A percentile compares a stretch with the other conserved stretches of the same genome.
phyloP scores from a whole-genome alignment of 2,797 vertebrate genomes.

The Alcedo atthis region DNA sequence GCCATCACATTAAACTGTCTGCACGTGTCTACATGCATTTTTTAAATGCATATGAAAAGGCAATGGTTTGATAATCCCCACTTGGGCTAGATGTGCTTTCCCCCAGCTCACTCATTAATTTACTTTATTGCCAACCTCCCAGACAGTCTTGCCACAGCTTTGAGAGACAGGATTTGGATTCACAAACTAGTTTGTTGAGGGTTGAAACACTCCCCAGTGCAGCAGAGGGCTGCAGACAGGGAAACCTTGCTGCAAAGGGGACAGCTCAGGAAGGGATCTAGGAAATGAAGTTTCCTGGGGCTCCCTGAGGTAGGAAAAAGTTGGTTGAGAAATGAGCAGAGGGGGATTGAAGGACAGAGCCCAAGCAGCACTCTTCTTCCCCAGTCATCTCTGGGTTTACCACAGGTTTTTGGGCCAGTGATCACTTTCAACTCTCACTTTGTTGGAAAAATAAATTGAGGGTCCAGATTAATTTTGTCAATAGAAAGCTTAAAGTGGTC shows the following conservation, averaged over 20 bases:
- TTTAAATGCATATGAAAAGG: not conserved
- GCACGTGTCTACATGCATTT: not conserved
- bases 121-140: not conserved
- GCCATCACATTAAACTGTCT: not conserved
- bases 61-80: not conserved
- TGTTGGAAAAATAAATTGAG: conserved; percentile 12
- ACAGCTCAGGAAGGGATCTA: not conserved
- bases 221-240: not conserved
- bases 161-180: not conserved
- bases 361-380: not conserved
- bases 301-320: not conserved
- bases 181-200: not conserved
- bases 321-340: not conserved
- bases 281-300: not conserved
- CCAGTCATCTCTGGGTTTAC: not conserved
- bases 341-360: not conserved
- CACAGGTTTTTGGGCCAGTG: conserved; percentile 24
- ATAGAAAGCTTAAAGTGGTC: conserved; percentile 43
- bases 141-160: not conserved
- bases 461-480: conserved; percentile 26
- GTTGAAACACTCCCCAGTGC: not conserved
- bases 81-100: not conserved
- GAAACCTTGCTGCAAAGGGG: not conserved
- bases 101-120: not conserved
- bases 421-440: conserved; percentile 47